Conservation (phyloP, 2,113 vertebrate genomes). For the Casuarius casuarius region DNA sequence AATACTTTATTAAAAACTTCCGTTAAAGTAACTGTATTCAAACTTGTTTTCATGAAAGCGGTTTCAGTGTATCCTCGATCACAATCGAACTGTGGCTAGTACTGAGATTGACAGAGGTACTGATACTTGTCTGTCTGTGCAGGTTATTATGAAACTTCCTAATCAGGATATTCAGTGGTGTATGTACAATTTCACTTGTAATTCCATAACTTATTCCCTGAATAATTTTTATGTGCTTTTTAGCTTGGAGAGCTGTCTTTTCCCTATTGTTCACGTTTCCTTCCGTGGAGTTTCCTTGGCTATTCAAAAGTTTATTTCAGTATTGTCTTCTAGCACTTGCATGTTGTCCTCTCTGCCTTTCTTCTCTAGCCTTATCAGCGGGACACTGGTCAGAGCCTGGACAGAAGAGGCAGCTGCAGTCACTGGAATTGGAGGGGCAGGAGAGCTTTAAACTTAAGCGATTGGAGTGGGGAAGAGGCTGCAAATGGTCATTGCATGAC, state of each 20-base stretch:
- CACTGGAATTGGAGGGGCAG: neutral
- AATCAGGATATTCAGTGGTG: neutral
- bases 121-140: neutral
- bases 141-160: neutral
- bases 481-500: neutral
- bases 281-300: neutral
- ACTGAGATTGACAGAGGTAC: neutral
- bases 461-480: neutral
- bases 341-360: neutral
- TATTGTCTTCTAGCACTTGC: neutral
- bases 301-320: neutral
- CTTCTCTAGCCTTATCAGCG: neutral
- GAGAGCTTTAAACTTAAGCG: neutral
- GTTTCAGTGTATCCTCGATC: neutral
- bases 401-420: neutral
- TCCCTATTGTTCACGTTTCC: neutral
- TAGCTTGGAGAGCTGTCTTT: neutral
- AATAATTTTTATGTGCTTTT: neutral
- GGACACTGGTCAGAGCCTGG: neutral
- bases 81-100: neutral
- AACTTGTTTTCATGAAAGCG: neutral
- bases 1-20: conserved; percentile 41
- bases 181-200: neutral
- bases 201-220: neutral
- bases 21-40: neutral